A percentile compares a stretch with the other conserved stretches of the same genome.
phyloP scores from a whole-genome alignment of 2,888 invertebrate genomes.

The Oasisia sp. region DNA sequence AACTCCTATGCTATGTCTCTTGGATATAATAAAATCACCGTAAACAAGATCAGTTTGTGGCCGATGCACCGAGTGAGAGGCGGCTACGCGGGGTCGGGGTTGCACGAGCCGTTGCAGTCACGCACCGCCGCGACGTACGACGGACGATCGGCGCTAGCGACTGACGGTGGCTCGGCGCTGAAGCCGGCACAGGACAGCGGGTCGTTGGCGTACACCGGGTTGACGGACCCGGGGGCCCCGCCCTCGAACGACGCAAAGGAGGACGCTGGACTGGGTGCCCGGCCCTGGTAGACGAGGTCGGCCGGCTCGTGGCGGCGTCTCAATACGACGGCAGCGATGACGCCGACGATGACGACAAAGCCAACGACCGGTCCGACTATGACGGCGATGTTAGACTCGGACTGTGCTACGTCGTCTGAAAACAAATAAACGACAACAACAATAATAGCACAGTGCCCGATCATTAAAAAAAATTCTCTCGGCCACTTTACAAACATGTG shows the following conservation, averaged over 20 bases:
- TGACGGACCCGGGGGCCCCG: background rate
- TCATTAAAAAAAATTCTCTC: too few relatives aligned
- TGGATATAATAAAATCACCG: background rate
- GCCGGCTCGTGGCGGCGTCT: background rate
- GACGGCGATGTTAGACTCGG: background rate
- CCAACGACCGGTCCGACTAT: background rate
- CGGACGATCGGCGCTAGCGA: background rate
- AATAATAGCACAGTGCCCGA: too few relatives aligned
- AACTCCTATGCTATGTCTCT: too few relatives aligned
- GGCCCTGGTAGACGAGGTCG: background rate
- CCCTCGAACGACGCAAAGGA: background rate
- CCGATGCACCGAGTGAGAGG: background rate
- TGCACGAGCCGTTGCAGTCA: background rate
- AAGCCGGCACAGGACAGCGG: background rate
- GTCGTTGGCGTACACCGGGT: background rate
- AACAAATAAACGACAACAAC: too few relatives aligned
- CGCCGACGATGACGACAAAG: background rate
- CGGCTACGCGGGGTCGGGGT: background rate
- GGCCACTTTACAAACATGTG: too few relatives aligned
- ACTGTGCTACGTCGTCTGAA: background rate
- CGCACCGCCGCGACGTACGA: background rate
- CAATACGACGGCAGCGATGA: background rate
- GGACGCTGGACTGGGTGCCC: background rate
- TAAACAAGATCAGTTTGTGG: background rate
- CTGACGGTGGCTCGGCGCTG: background rate